Base-by-base conservation (phyloP, 2,888 invertebrate species). In the Mesorhabditis spiculigera region DNA sequence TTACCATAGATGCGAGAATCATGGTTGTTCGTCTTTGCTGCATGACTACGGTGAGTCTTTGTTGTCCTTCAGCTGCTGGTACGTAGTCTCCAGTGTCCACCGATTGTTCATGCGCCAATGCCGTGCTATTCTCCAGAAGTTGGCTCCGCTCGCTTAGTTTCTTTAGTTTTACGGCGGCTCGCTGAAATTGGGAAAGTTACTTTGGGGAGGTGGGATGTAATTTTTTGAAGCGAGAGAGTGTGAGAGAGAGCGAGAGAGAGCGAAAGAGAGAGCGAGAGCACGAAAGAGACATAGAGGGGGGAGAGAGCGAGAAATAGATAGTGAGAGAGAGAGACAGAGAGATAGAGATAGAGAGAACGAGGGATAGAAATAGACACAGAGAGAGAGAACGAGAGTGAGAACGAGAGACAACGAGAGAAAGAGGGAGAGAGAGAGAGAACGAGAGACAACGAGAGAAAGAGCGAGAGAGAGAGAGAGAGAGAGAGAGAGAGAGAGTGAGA, bases 111-210 rank as follows among this genome's bases (percentile, higher is more conserved):
- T 50, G 6, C 13, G 13, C 71, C 64, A 70, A 67, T 4, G 76
- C 68, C 4, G 76, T 77, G 43, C 74, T 75, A 45, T 69, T 74
- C 64, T 81, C 81, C 63, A 82, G 68, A 8, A 82, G 70, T 67
- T 81, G 81, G 41, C 78, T 78, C 58, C 83, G 70, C 67, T 83
- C 83, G 28, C 79, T 81, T 65, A 83, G 43, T 70, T 83, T 84
- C 70, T 79, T 77, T 73, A 83, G 72, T 63, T 84, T 83, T 8
- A 71, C 72, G 62, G 83, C 80, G 13, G 80, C 79, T 68, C 78
- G 76, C 62, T 63, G 72, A 68, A 44, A 62, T 10, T 5, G 5
- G 28, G 28, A 13, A 42, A 41, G 28, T 42, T 64, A 4, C 16
- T 43, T 1, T 61, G 13, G 5, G 66, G n/a, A 66, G 5, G 42